Evolutionary conservation across 2,113 vertebrate genomes (phyloP).

Genomic region (Gallinago undulata): DNA sequence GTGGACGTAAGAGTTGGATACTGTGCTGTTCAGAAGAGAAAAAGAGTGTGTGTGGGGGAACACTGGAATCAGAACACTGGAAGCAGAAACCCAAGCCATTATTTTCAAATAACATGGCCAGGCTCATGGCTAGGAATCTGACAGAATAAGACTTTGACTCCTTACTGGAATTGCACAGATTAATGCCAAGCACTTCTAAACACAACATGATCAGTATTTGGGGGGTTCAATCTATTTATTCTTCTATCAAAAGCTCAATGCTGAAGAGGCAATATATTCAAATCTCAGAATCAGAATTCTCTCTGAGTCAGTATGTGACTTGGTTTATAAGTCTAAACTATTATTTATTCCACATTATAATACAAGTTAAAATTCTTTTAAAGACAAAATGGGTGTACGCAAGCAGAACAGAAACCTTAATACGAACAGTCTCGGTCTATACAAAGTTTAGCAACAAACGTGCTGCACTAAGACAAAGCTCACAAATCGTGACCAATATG

Average conservation of each 20-base stretch:
- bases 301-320: not conserved
- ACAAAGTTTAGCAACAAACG: not conserved
- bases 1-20: not conserved
- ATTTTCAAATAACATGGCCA: not conserved
- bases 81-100: not conserved
- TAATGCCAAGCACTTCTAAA: not conserved
- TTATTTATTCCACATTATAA: not conserved
- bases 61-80: not conserved
- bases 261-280: not conserved
- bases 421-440: not conserved
- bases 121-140: not conserved
- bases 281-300: not conserved
- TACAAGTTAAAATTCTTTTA: not conserved
- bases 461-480: not conserved
- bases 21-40: not conserved
- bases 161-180: not conserved
- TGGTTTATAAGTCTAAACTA: not conserved
- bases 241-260: not conserved
- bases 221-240: not conserved
- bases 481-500: not conserved
- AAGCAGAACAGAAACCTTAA: not conserved
- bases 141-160: not conserved
- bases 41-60: not conserved
- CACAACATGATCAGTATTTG: not conserved
- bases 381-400: not conserved